These are phyloP conservation scores for Drosophila takahashii DNA, from an alignment of 1,140 invertebrate genomes.

Conservation along the genomic window DNA sequence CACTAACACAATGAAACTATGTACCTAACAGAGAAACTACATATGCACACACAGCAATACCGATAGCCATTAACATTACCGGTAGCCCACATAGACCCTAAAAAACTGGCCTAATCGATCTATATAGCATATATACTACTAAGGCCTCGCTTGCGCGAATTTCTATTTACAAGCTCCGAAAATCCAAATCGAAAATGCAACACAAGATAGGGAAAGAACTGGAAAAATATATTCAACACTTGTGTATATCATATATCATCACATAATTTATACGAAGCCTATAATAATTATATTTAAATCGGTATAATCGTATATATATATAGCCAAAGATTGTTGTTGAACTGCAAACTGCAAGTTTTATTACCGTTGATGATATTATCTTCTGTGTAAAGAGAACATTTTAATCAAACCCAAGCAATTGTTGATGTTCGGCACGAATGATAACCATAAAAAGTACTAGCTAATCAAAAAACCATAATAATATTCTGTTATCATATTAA, in stretches of 20 bases:
- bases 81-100: conserved; percentile 16
- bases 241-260: conserved; percentile 70
- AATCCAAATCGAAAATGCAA: conserved; percentile 18
- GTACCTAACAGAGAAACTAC: conserved; percentile 79
- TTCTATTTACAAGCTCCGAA: conserved; percentile 73
- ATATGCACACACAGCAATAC: conserved; percentile 54
- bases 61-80: conserved; percentile 14
- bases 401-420: conserved; percentile 78
- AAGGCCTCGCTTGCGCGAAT: conserved; percentile 55
- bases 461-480: conserved; percentile 35
- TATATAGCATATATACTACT: conserved; percentile 33
- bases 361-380: conserved; percentile 83
- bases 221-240: conserved; percentile 37
- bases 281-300: conserved; percentile 51
- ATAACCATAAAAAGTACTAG: conserved; percentile 58
- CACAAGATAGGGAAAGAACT: conserved; percentile 38
- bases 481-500: conserved; percentile 14
- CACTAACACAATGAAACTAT: conserved; percentile 79
- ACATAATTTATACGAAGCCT: conserved; percentile 64
- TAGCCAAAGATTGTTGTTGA: conserved; percentile 69
- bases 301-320: conserved; percentile 37
- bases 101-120: conserved; percentile 8
- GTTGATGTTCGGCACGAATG: conserved; percentile 77
- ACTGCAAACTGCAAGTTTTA: conserved; percentile 71
- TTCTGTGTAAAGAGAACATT: conserved; percentile 62